phyloP scores from a whole-genome alignment of 2,113 vertebrate species.

The Mus musculus region DNA sequence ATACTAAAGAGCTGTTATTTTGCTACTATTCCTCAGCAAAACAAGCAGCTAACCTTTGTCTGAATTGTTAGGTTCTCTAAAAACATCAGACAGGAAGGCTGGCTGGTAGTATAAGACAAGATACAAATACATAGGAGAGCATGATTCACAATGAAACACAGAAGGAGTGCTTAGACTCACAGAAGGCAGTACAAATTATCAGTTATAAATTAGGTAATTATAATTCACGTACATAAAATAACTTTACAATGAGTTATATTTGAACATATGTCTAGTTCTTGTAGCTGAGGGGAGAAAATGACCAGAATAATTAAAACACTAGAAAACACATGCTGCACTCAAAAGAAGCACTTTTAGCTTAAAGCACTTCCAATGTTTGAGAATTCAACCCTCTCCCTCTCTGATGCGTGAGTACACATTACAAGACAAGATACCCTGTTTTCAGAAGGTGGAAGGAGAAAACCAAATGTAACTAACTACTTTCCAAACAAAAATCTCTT shows the following conservation, averaged over 20 bases:
- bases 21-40: conserved; percentile 19
- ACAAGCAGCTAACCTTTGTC: conserved; percentile 9
- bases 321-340: background rate
- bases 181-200: conserved; percentile 22
- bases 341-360: background rate
- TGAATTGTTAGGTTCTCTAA: conserved; percentile 27
- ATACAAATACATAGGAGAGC: background rate
- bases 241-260: conserved; percentile 28
- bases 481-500: conserved; percentile 33
- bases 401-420: background rate
- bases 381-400: background rate
- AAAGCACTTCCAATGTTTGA: background rate
- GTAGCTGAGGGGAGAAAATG: conserved; percentile 39
- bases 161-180: background rate
- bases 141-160: conserved; percentile 32
- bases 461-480: background rate
- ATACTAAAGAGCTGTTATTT: conserved; percentile 18
- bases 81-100: background rate
- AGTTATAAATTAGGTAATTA: conserved; percentile 51
- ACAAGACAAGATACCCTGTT: too few species aligned
- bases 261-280: conserved; percentile 2
- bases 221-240: conserved; percentile 24
- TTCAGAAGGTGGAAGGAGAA: too few species aligned
- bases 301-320: conserved; percentile 41
- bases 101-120: background rate